phyloP scores from a whole-genome alignment of 2,797 vertebrate species.

The Microtus californicus region DNA sequence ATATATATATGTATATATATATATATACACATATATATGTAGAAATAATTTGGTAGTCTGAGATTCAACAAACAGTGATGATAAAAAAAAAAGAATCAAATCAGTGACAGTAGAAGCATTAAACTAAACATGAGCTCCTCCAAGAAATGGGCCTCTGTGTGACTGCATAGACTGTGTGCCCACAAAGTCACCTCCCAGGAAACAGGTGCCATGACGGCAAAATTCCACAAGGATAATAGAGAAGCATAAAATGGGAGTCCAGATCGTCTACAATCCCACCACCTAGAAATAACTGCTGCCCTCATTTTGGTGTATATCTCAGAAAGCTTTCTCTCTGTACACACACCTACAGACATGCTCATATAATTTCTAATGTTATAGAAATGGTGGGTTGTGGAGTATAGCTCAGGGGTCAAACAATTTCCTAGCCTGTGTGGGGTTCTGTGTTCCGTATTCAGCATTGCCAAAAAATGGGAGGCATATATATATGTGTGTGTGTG shows the following conservation, averaged over 20 bases:
- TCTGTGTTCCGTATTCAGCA: background rate
- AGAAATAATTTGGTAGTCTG: background rate
- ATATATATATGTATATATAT: background rate
- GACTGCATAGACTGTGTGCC: background rate
- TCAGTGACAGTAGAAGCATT: background rate
- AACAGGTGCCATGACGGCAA: background rate
- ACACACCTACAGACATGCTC: background rate
- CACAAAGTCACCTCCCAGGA: background rate
- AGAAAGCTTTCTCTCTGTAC: background rate
- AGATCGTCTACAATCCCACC: background rate
- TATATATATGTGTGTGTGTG: no score
- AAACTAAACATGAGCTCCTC: background rate
- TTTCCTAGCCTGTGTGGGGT: background rate
- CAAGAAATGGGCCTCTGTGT: background rate
- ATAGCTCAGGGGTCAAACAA: background rate
- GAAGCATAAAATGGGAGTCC: background rate
- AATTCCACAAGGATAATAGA: background rate
- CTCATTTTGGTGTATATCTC: conserved; percentile 22
- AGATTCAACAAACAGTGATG: background rate
- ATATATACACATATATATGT: background rate
- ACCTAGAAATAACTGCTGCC: background rate
- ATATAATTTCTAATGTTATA: background rate
- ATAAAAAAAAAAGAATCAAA: background rate
- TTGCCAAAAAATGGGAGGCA: background rate
- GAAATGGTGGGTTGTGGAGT: background rate